Evolutionary conservation across 1,140 invertebrate species (phyloP).

Genomic region (Brachionus angularis): DNA sequence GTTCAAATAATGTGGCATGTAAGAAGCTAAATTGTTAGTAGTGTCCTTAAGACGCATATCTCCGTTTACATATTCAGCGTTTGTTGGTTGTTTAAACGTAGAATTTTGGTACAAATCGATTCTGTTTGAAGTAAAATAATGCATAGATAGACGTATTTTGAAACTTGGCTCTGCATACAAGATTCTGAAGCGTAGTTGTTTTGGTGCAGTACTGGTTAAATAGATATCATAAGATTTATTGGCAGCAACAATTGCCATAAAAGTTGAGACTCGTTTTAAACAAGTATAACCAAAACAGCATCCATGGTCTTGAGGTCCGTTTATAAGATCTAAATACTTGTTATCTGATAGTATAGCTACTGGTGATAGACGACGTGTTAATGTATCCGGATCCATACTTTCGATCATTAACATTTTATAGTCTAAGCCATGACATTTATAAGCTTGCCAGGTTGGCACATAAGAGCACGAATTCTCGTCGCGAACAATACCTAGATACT

Average conservation of each 20-base stretch:
- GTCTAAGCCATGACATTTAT: slow-evolving; percentile 48
- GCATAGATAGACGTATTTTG: slow-evolving; percentile 49
- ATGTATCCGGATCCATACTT: slow-evolving; percentile 55
- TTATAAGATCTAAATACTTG: slow-evolving; percentile 54
- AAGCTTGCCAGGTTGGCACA: slow-evolving; percentile 48
- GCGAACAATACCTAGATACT: slow-evolving; percentile 49
- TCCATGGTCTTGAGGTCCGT: slow-evolving; percentile 57
- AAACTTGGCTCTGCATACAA: slow-evolving; percentile 47
- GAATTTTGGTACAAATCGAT: slow-evolving; percentile 51
- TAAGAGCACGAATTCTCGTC: slow-evolving; percentile 46
- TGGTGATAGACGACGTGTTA: slow-evolving; percentile 53
- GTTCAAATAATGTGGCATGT: slow-evolving; percentile 14
- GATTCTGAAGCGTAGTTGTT: slow-evolving; percentile 49
- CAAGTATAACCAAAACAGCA: slow-evolving; percentile 57
- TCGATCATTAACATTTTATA: slow-evolving; percentile 52
- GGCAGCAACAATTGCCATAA: slow-evolving; percentile 50
- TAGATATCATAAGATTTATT: slow-evolving; percentile 46
- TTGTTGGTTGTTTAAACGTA: slow-evolving; percentile 48
- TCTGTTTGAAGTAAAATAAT: slow-evolving; percentile 49
- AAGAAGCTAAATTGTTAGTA: background rate
- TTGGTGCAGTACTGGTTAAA: slow-evolving; percentile 46
- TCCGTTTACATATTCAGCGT: slow-evolving; percentile 46
- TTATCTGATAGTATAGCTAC: slow-evolving; percentile 48
- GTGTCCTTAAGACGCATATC: slow-evolving; percentile 39
- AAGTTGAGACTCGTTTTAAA: slow-evolving; percentile 52